Base-by-base conservation (phyloP, 2,797 vertebrate species). In the Acrocephalus scirpaceus region DNA sequence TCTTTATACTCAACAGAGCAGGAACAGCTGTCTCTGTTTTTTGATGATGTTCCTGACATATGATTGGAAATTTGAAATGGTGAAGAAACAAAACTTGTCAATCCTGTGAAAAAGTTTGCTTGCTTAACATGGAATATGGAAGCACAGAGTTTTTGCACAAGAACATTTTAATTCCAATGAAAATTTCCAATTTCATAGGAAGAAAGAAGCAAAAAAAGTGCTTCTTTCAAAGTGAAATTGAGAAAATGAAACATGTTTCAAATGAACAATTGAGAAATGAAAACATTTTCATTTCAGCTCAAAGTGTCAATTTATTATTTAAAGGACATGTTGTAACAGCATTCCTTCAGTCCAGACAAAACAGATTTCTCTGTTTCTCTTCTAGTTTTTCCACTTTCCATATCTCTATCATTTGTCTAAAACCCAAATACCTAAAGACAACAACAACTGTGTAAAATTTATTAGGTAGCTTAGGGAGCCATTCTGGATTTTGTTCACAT, bases 291-390 rank as follows among this genome's bases (percentile, higher is more conserved):
- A 58, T 76, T 82, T 79, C 25, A 51, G 51, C 36, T 72, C 54
- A 71, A 4, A 38, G 66, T 70, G 26, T 75, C 51, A 81, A 60
- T 86, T 92, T 86, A 69, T 69, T 94, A 81, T 91, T 92, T 77
- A 88, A 78, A 86, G 45, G 51, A 90, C 47, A 22, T 44, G 40
- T 73, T 83, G 61, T 53, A 86, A 93, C 17, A 78, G 21, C 82
- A 86, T 92, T 91, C 77, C 48, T 94, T 84, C 25, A 5, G 61
- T 62, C 72, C 72, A 96, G 89, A 83, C 89, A 92, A 93, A 95
- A 95, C 74, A 92, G 12, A 58, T 87, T 34, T 76, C 66, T 74
- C 54, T 96, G 48, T 57, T 96, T 95, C 51, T 86, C 27, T 71
- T 88, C 72, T 77, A 69, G 18, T 45, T 95, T 58, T 56, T 92